A percentile compares a stretch with the other conserved stretches of the same genome.
Conservation (phyloP, 2,797 vertebrate species). For the Naso thynnoides region DNA sequence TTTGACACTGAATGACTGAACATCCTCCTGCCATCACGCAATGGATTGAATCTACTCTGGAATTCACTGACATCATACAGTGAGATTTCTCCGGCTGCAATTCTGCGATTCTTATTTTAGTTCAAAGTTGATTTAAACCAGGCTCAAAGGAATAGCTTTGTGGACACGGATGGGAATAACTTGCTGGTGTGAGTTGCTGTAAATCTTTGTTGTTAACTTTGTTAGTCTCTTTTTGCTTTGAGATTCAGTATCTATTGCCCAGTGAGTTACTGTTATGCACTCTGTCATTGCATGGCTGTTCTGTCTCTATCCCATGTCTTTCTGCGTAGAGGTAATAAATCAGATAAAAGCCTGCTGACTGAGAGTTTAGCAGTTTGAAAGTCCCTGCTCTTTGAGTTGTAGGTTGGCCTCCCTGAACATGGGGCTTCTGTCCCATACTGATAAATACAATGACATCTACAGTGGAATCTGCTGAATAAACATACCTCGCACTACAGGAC, state of each 20-base stretch:
- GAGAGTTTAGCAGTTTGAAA: constrained; percentile 12
- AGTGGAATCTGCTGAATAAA: not conserved
- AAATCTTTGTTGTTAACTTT: not conserved
- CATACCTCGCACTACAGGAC: not conserved
- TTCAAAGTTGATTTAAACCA: not conserved
- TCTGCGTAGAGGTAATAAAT: constrained; percentile 22
- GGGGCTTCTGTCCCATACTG: not conserved
- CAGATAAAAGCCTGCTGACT: not conserved
- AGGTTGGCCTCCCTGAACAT: not conserved
- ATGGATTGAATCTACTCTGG: too few species aligned
- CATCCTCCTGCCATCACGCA: too few species aligned
- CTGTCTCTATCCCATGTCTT: not conserved
- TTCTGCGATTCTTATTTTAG: too few species aligned
- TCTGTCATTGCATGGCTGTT: not conserved
- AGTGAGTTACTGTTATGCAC: not conserved
- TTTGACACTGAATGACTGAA: too few species aligned
- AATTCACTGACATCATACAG: too few species aligned
- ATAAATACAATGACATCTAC: constrained; percentile 3
- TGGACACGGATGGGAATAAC: not conserved
- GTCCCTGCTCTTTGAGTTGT: not conserved
- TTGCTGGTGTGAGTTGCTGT: not conserved
- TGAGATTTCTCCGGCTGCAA: too few species aligned
- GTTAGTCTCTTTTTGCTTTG: not conserved
- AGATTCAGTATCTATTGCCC: not conserved
- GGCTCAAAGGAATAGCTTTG: not conserved